Base-by-base conservation (phyloP, 2,888 invertebrate genomes). In the Standfussiana lucernea region DNA sequence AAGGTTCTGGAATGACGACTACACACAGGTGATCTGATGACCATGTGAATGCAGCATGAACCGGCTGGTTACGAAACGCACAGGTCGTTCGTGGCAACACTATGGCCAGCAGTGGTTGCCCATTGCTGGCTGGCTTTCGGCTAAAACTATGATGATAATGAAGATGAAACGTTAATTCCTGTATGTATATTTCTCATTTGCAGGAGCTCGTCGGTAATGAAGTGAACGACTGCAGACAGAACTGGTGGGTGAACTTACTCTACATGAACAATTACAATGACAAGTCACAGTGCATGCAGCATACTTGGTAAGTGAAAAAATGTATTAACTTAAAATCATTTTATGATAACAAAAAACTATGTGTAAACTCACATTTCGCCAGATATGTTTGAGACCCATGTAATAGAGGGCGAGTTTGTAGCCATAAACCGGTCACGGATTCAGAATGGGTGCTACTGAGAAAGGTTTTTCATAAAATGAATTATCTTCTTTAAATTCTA, bases 241-340 rank as follows among this genome's bases (percentile, higher is more conserved):
- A 90, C 80, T 93, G 92, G 92, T 93, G 92, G 92, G 65, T 72
- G 11, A 89, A 93, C 76, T 28, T 93, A 7, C 84, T 93, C 0
- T 93, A 91, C 77, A 72, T 93, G 24, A 91, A 92, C 80, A 93
- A 93, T 79, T 93, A 91, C 79, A 65, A 88, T 77, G 77, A 85
- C 37, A 15, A 61, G 13, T 82, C 86, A 0, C 71, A 5, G 66
- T 91, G 91, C 73, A 79, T 88, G 71, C 28, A 71, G 7, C 90
- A 91, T 0, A 83, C 89, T 3, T 93, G 92, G 92, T 92, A 64
- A 40, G 64, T 40, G 13, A n/a, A n/a, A n/a, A n/a, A n/a, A n/a
- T n/a, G n/a, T n/a, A n/a, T n/a, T n/a, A n/a, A n/a, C n/a, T n/a
- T n/a, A n/a, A n/a, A n/a, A n/a, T n/a, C n/a, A n/a, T n/a, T n/a